Conservation (phyloP, 2,797 vertebrate species). For the Chloroceryle amazona region DNA sequence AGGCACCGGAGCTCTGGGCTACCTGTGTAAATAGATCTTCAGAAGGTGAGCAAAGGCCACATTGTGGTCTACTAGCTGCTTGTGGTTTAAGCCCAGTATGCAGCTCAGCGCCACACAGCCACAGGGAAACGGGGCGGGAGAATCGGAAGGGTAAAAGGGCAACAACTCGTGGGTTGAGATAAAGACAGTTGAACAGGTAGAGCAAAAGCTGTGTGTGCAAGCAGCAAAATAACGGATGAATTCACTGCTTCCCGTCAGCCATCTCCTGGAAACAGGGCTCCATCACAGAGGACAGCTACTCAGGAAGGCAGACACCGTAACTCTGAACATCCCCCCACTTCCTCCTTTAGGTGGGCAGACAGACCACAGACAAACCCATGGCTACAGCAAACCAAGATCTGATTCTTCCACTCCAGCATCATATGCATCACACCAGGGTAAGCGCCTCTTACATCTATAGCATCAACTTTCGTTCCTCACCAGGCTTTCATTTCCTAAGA, state of each 20-base stretch:
- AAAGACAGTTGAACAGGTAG: background rate
- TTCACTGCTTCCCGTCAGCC: background rate
- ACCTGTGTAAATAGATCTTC: conserved; percentile 2
- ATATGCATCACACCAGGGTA: background rate
- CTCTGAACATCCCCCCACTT: fast-evolving
- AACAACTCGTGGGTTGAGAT: background rate
- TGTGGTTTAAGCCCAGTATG: background rate
- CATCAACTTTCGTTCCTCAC: background rate
- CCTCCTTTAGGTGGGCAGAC: background rate
- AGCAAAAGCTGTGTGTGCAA: background rate
- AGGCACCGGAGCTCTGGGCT: conserved; percentile 1
- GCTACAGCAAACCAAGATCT: background rate
- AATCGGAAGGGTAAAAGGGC: background rate
- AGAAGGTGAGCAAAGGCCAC: background rate
- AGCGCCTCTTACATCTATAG: background rate
- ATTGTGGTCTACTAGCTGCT: conserved; percentile 16
- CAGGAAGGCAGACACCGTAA: background rate
- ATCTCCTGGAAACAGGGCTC: background rate
- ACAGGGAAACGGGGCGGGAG: background rate
- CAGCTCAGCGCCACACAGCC: background rate
- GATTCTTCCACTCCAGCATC: background rate
- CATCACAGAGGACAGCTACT: fast-evolving
- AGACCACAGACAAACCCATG: background rate
- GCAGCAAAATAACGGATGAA: background rate
- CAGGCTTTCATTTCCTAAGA: background rate